A percentile compares a stretch with the other conserved stretches of the same genome.
phyloP scores from a whole-genome alignment of 2,888 invertebrate genomes.

The Argynnis bischoffii region DNA sequence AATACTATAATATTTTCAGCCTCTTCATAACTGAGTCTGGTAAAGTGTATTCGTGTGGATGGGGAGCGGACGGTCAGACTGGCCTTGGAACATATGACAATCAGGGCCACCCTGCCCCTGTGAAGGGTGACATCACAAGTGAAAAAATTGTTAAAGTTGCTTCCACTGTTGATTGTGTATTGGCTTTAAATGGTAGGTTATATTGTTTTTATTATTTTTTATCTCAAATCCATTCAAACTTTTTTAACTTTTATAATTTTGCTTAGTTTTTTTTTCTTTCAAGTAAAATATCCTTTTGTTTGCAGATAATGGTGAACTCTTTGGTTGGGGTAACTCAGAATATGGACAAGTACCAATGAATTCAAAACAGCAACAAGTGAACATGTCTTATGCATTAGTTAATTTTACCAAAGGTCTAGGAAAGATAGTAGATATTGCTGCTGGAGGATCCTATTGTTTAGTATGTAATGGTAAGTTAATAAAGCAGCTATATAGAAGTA shows the following conservation, averaged over 20 bases:
- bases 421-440: conserved; percentile 89
- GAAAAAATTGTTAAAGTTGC: conserved; percentile 92
- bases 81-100: conserved; percentile 88
- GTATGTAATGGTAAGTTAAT: conserved; percentile 86
- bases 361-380: conserved; percentile 85
- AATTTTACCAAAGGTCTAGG: conserved; percentile 86
- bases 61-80: conserved; percentile 98
- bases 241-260: too few relatives aligned
- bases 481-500: too few relatives aligned
- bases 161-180: conserved; percentile 91
- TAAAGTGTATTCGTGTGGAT: conserved; percentile 93
- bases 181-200: conserved; percentile 90
- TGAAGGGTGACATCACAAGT: conserved; percentile 91
- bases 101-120: conserved; percentile 80
- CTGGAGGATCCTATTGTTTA: conserved; percentile 94
- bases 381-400: conserved; percentile 84
- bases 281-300: conserved; percentile 35
- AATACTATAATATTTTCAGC: conserved; percentile 67
- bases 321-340: conserved; percentile 99
- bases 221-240: neutral
- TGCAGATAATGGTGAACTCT: conserved; percentile 92
- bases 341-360: conserved; percentile 89
- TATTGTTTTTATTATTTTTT: neutral
- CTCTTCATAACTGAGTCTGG: conserved; percentile 91
- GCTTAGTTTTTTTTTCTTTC: too few relatives aligned